Percentiles rank a stretch among this genome's conserved stretches.
Evolutionary conservation across 2,797 vertebrate species (phyloP).

Genomic region (Amblyopsis hoosieri): DNA sequence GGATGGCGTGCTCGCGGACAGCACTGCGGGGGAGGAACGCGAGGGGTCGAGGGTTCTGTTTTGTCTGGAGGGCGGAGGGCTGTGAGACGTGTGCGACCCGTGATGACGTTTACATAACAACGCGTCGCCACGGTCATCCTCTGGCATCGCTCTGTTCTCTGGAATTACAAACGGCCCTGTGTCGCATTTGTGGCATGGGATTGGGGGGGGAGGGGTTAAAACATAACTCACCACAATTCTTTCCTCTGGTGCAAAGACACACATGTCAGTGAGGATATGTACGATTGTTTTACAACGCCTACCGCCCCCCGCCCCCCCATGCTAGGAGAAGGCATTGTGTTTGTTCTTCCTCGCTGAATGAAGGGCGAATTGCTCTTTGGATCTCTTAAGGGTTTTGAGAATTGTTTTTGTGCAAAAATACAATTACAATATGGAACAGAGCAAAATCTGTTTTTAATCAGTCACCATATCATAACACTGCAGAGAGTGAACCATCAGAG

Average conservation of each 20-base stretch:
- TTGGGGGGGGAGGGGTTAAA: slow-evolving; percentile 18
- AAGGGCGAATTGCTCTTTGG: slow-evolving; percentile 36
- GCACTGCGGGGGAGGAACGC: slow-evolving; percentile 50
- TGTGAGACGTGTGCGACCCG: slow-evolving; percentile 58
- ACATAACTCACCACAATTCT: slow-evolving; percentile 46
- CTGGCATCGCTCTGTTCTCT: slow-evolving; percentile 51
- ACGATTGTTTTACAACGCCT: slow-evolving; percentile 8
- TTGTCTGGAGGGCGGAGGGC: slow-evolving; percentile 57
- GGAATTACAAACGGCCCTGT: slow-evolving; percentile 21
- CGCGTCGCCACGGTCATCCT: slow-evolving; percentile 53
- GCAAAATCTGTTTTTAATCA: slow-evolving; percentile 36
- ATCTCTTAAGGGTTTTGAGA: slow-evolving; percentile 24
- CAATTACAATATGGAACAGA: slow-evolving; percentile 48
- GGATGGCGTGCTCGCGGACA: slow-evolving; percentile 48
- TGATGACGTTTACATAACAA: slow-evolving; percentile 73
- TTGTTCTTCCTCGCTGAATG: slow-evolving; percentile 47
- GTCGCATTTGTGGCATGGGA: slow-evolving; percentile 33
- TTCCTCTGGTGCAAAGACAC: slow-evolving; percentile 33
- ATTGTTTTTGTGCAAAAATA: slow-evolving; percentile 51
- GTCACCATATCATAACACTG: slow-evolving; percentile 43
- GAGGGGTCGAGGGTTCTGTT: slow-evolving; percentile 54
- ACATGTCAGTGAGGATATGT: slow-evolving; percentile 20
- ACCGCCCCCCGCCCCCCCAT: neutral
- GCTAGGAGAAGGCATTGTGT: slow-evolving; percentile 33
- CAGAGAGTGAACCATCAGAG: slow-evolving; percentile 7